Conservation (phyloP, 2,113 vertebrate genomes). For the Calyptommatus sinebrachiatus region DNA sequence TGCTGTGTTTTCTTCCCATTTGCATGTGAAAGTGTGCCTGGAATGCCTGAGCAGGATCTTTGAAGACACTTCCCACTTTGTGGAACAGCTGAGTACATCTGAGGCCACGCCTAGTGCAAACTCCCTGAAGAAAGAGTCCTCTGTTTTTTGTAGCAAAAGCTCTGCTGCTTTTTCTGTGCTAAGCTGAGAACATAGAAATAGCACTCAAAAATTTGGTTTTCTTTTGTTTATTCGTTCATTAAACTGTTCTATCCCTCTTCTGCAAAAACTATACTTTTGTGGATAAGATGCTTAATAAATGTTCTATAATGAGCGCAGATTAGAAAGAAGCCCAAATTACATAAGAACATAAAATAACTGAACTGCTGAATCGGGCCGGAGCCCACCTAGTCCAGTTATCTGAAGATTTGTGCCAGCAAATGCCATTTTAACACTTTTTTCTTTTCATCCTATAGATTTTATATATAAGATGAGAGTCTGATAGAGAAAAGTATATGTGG, state of each 20-base stretch:
- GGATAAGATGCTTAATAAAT: slow-evolving; percentile 46
- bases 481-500: background rate
- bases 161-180: slow-evolving; percentile 77
- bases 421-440: background rate
- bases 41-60: slow-evolving; percentile 75
- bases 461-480: background rate
- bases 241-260: background rate
- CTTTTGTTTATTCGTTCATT: background rate
- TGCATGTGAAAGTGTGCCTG: slow-evolving; percentile 68
- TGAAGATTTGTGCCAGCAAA: background rate
- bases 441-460: slow-evolving; percentile 32
- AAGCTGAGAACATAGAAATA: slow-evolving; percentile 70
- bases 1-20: slow-evolving; percentile 58
- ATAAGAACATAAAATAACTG: no score
- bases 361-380: no score
- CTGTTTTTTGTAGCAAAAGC: slow-evolving; percentile 82
- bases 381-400: background rate
- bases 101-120: slow-evolving; percentile 74
- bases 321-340: no score
- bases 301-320: slow-evolving; percentile 71
- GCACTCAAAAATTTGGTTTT: background rate
- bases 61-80: slow-evolving; percentile 76
- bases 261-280: background rate
- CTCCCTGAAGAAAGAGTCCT: slow-evolving; percentile 82
- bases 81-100: slow-evolving; percentile 71